A percentile compares a stretch with the other conserved stretches of the same genome.
These are phyloP conservation scores for Callimorpha dominula DNA, from an alignment of 2,888 invertebrate species.

Conservation along the genomic window DNA sequence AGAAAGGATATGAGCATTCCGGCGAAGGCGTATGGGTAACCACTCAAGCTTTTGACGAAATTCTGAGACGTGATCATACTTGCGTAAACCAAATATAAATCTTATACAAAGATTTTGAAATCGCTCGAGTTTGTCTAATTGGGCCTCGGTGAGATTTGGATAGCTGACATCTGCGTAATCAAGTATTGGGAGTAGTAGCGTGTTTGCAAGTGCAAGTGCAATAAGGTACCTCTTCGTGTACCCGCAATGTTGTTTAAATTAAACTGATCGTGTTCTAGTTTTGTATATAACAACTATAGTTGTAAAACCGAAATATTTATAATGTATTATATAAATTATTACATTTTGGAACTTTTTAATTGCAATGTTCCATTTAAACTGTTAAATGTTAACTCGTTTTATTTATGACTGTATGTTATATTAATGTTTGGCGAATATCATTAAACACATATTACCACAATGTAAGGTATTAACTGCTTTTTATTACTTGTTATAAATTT, in stretches of 20 bases:
- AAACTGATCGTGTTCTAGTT: background rate
- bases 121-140: too few species aligned
- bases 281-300: background rate
- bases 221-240: background rate
- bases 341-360: background rate
- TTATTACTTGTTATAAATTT: background rate
- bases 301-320: background rate
- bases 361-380: background rate
- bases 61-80: too few species aligned
- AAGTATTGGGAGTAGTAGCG: too few species aligned
- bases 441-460: background rate
- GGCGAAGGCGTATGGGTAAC: too few species aligned
- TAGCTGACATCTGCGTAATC: too few species aligned
- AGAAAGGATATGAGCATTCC: too few species aligned
- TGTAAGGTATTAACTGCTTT: background rate
- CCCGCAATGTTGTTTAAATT: background rate
- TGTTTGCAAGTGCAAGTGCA: too few species aligned
- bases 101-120: too few species aligned
- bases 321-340: background rate
- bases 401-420: background rate
- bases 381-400: background rate
- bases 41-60: too few species aligned
- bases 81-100: too few species aligned
- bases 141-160: too few species aligned
- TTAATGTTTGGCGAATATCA: background rate